Conservation (phyloP, 2,888 invertebrate genomes). For the Thymelicus sylvestris region DNA sequence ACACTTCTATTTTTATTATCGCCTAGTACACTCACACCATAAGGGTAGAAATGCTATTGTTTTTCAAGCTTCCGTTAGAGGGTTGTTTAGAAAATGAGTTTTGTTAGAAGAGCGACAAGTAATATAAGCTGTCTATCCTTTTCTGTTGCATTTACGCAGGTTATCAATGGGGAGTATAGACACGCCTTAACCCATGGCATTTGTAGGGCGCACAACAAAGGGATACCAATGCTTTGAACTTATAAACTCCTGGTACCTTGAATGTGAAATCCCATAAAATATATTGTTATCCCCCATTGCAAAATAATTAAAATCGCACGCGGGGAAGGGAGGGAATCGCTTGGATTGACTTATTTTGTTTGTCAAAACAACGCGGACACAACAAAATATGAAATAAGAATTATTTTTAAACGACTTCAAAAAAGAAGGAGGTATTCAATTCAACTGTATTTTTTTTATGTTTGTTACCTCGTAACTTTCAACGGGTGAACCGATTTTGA, state of each 20-base stretch:
- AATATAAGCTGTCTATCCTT: conserved; percentile 1
- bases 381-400: no score
- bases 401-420: no score
- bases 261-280: conserved; percentile 29
- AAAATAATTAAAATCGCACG: not conserved
- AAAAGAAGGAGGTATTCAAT: no score
- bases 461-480: no score
- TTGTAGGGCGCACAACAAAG: not conserved
- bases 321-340: not conserved
- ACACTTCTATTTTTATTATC: conserved; percentile 59
- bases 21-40: conserved; percentile 70
- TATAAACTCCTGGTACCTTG: conserved; percentile 47
- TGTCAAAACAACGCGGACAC: no score
- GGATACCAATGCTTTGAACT: conserved; percentile 35
- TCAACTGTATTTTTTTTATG: no score
- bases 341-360: no score
- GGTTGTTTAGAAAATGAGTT: conserved; percentile 26
- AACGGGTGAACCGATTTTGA: no score
- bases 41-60: conserved; percentile 66
- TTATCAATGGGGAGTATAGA: not conserved
- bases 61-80: conserved; percentile 44
- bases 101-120: not conserved
- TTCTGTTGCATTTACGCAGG: not conserved
- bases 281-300: no score
- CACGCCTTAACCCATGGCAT: conserved; percentile 1